A percentile compares a stretch with the other conserved stretches of the same genome.
These are phyloP conservation scores for Glaucidium brasilianum DNA, from an alignment of 2,113 vertebrate species.

Conservation along the genomic window DNA sequence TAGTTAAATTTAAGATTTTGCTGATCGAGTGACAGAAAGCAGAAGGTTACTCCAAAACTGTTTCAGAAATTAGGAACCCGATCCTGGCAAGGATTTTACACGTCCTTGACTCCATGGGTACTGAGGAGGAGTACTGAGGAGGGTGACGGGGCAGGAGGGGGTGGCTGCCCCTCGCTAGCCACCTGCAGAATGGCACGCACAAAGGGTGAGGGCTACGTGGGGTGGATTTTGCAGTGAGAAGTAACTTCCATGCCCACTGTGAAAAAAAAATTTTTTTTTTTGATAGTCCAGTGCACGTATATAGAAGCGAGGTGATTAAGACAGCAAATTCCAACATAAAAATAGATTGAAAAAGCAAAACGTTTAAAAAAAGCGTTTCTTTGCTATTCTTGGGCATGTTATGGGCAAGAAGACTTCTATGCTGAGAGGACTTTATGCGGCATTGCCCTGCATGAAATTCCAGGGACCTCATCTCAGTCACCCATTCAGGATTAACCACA, in stretches of 20 bases:
- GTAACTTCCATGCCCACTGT: neutral
- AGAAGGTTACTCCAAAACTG: neutral
- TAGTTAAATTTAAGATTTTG: neutral
- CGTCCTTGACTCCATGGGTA: too few relatives aligned
- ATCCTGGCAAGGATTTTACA: neutral
- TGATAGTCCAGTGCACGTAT: accelerated
- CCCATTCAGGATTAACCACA: accelerated
- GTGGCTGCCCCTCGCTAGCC: too few relatives aligned
- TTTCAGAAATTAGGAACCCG: too few relatives aligned
- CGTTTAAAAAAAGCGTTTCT: accelerated
- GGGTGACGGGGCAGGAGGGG: neutral
- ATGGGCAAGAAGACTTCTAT: neutral
- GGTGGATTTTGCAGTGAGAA: neutral
- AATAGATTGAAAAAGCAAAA: neutral
- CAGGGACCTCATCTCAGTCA: neutral
- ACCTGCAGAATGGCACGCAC: accelerated
- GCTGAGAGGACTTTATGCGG: neutral
- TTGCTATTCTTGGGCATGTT: neutral
- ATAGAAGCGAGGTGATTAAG: neutral
- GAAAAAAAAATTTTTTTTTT: neutral
- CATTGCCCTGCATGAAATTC: neutral
- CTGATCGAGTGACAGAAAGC: neutral
- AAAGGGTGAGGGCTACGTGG: neutral
- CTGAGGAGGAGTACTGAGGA: neutral
- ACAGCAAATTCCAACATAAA: neutral